These are phyloP conservation scores for Dicerorhinus sumatrensis DNA, from an alignment of 2,113 vertebrate genomes.

Conservation along the genomic window DNA sequence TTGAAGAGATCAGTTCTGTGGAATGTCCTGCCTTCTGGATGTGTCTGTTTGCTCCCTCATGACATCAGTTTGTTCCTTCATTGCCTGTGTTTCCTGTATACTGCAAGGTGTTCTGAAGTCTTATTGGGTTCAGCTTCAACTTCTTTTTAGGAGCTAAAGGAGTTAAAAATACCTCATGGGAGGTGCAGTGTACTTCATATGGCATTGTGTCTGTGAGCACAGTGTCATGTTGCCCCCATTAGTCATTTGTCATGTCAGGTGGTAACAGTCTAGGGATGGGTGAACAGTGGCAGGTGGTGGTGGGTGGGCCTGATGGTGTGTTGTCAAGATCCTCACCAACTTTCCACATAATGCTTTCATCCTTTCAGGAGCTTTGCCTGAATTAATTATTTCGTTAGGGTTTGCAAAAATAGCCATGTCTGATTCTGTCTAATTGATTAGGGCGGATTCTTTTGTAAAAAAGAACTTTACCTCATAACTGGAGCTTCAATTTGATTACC, in stretches of 20 bases:
- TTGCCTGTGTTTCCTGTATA: background rate
- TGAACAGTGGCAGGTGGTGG: background rate
- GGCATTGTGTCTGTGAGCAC: accelerated
- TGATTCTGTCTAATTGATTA: background rate
- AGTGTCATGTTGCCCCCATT: background rate
- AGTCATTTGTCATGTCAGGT: background rate
- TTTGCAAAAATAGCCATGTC: background rate
- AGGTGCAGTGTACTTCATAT: background rate
- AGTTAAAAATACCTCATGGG: background rate
- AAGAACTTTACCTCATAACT: conserved; percentile 16
- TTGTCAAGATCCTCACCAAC: background rate
- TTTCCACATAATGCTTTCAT: background rate
- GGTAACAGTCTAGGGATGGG: background rate
- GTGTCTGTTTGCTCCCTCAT: background rate
- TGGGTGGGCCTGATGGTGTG: background rate
- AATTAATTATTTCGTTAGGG: background rate
- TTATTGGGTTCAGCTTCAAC: background rate
- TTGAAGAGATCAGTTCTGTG: background rate
- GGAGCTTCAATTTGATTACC: conserved; percentile 26
- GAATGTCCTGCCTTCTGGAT: background rate
- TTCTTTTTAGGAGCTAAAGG: background rate
- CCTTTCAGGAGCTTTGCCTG: background rate
- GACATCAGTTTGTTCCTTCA: background rate
- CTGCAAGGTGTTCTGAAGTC: background rate
- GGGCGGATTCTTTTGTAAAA: background rate